Evolutionary conservation across 2,797 vertebrate genomes (phyloP).

Genomic region (Podarcis lilfordi): DNA sequence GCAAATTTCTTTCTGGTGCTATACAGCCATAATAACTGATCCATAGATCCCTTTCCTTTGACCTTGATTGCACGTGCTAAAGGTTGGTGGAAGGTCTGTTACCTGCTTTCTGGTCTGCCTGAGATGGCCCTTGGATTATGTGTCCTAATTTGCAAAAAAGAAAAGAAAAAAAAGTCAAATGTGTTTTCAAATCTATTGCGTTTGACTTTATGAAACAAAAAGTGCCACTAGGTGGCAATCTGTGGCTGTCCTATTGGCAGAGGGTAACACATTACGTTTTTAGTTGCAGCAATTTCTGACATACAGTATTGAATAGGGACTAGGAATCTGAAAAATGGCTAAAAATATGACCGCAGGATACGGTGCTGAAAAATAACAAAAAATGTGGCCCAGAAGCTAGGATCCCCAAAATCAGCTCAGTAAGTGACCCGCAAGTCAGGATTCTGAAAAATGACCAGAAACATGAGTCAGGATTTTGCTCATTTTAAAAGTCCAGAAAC

Average conservation of each 20-base stretch:
- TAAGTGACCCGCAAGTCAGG: too few species aligned
- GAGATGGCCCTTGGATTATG: not conserved
- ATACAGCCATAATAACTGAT: not conserved
- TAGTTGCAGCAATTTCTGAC: fast-evolving
- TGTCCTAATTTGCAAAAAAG: not conserved
- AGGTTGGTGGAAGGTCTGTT: not conserved
- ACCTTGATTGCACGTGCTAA: not conserved
- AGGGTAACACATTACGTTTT: fast-evolving
- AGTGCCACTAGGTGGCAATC: slow-evolving; percentile 63
- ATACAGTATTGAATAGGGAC: too few species aligned
- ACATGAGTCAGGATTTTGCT: too few species aligned
- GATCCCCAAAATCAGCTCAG: too few species aligned
- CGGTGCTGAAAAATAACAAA: too few species aligned
- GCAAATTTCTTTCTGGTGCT: not conserved
- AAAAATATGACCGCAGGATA: too few species aligned
- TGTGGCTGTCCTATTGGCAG: slow-evolving; percentile 21
- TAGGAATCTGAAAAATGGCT: too few species aligned
- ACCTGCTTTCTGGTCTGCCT: not conserved
- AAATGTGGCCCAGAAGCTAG: too few species aligned
- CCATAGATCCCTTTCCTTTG: not conserved
- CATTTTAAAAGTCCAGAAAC: too few species aligned
- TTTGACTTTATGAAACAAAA: not conserved
- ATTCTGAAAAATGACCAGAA: too few species aligned
- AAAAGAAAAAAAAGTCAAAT: not conserved
- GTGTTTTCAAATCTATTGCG: not conserved